phyloP scores from a whole-genome alignment of 2,113 vertebrate genomes.

The Hypomesus transpacificus region DNA sequence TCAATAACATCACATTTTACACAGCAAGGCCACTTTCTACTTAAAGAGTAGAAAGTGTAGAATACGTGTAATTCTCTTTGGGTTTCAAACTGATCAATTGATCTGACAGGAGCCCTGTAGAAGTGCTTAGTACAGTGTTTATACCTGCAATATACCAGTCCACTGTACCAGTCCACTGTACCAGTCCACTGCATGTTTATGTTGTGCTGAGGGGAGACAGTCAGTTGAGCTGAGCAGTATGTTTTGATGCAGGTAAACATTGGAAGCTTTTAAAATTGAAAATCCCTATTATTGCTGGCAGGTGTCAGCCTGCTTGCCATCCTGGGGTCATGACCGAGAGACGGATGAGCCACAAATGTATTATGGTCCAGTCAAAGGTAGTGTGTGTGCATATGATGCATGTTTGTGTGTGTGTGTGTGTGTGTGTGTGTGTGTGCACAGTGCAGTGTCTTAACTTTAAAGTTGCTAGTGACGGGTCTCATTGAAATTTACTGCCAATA shows the following conservation, averaged over 20 bases:
- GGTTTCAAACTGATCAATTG: slow-evolving; percentile 50
- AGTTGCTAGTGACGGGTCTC: neutral
- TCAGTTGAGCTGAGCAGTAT: slow-evolving; percentile 21
- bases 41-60: slow-evolving; percentile 7
- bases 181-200: slow-evolving; percentile 10
- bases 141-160: slow-evolving; percentile 14
- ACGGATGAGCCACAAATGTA: slow-evolving; percentile 34
- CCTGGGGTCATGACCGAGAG: slow-evolving; percentile 24
- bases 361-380: slow-evolving; percentile 17
- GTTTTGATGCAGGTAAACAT: slow-evolving; percentile 35
- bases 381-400: slow-evolving; percentile 1
- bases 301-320: slow-evolving; percentile 11
- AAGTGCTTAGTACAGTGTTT: slow-evolving; percentile 19
- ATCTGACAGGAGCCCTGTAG: slow-evolving; percentile 12
- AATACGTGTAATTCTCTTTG: slow-evolving; percentile 33
- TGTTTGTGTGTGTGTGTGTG: slow-evolving; percentile 1
- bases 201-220: slow-evolving; percentile 35
- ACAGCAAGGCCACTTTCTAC: too few relatives aligned
- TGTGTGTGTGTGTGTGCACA: neutral
- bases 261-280: slow-evolving; percentile 11
- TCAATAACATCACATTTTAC: slow-evolving; percentile 26
- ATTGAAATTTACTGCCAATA: slow-evolving; percentile 38
- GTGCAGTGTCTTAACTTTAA: neutral
- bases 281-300: slow-evolving; percentile 9
- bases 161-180: neutral